Base-by-base conservation (phyloP, 2,888 invertebrate species). In the Cephus rjabovi region DNA sequence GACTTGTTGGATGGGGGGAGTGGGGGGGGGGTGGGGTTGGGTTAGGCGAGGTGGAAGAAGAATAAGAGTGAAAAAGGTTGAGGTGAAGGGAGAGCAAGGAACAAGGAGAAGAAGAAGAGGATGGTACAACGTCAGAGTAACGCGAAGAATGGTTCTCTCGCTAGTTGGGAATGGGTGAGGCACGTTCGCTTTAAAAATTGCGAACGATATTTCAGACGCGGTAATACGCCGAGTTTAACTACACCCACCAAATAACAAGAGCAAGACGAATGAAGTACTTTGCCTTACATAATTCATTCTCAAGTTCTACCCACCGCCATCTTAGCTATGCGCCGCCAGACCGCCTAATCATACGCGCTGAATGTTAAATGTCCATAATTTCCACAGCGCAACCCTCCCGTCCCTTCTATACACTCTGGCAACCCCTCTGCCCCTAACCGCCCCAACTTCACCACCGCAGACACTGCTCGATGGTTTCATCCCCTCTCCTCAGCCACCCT, bases 261-360 rank as follows among this genome's bases (percentile, higher is more conserved):
- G 86, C 87, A 89, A 89, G 89, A 89, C 86, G 88, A 89, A 89
- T 89, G 89, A 87, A 89, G 88, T 88, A 87, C 89, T 88, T 89
- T 89, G 88, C 87, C 88, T 87, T 88, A 85, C 89, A 89, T 89
- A 88, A 89, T 89, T 89, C 87, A 88, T 88, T 85, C 85, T 84
- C 81, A 84, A 85, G 85, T 84, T 86, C 85, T 83, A 83, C 82
- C 85, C 78, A 76, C 35, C 78, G 77, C 78, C 81, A 84, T 84
- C 82, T 82, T 85, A 86, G 81, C 85, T 84, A 82, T 83, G 85
- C 85, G 80, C 79, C 81, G 77, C 83, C 83, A 83, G 83, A 84
- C 84, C 83, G 84, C 83, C 88, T 87, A 86, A 88, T 88, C 87
- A 85, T 87, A 85, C 85, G 82, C 85, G 85, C 76, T 87, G 87